A percentile compares a stretch with the other conserved stretches of the same genome.
These are phyloP conservation scores for Hesperophylax magnus DNA, from an alignment of 1,140 invertebrate species.

Conservation along the genomic window DNA sequence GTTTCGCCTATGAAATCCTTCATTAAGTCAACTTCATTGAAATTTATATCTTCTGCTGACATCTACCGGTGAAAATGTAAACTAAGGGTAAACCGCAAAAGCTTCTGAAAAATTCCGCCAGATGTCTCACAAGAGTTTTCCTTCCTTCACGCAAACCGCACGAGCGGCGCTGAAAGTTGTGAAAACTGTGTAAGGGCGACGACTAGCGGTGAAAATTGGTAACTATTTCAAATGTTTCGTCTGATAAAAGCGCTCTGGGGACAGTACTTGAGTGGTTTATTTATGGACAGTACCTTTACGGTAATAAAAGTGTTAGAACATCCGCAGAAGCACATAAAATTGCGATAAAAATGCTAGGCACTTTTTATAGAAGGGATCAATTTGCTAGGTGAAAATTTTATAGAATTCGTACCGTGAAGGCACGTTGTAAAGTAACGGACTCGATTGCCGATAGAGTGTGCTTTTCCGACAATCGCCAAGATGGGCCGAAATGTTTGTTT, in stretches of 20 bases:
- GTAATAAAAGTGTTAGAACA: neutral
- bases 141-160: neutral
- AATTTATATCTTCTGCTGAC: neutral
- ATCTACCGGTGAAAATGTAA: neutral
- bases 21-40: neutral
- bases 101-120: neutral
- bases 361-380: conserved; percentile 15
- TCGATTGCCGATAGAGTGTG: conserved; percentile 20
- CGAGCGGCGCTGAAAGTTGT: neutral
- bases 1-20: neutral
- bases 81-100: neutral
- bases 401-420: neutral
- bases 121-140: conserved; percentile 9
- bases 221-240: conserved; percentile 1
- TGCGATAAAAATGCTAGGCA: neutral
- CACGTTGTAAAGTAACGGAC: neutral
- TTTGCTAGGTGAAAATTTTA: neutral
- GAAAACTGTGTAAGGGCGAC: neutral
- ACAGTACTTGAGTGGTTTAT: too few species aligned
- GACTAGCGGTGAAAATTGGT: conserved; percentile 9
- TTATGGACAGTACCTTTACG: neutral
- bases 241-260: neutral
- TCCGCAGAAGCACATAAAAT: neutral
- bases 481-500: conserved; percentile 8
- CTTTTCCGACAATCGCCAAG: conserved; percentile 1